These are phyloP conservation scores for Phyllopteryx taeniolatus DNA, from an alignment of 2,113 vertebrate species.

Conservation along the genomic window DNA sequence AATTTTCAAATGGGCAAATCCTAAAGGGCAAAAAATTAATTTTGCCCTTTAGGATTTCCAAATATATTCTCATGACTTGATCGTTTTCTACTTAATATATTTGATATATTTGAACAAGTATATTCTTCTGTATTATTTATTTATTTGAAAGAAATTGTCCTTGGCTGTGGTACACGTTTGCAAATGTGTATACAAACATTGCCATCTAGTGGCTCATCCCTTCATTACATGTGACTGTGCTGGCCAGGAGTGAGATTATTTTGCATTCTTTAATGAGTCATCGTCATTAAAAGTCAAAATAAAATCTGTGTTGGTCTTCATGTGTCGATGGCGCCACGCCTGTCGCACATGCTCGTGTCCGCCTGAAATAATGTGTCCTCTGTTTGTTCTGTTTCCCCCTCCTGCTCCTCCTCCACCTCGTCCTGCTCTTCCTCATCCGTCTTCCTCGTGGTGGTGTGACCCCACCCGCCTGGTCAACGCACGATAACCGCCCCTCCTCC, in stretches of 20 bases:
- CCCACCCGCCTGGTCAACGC: neutral
- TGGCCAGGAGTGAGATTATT: conserved; percentile 21
- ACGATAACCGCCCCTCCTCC: conserved; percentile 40
- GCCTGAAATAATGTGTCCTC: conserved; percentile 71
- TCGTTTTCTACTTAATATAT: no score
- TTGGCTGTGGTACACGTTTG: neutral
- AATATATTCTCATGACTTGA: no score
- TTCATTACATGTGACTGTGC: conserved; percentile 33
- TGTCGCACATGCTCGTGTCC: conserved; percentile 68
- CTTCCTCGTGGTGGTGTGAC: neutral
- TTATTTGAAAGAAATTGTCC: no score
- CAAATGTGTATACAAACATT: conserved; percentile 28
- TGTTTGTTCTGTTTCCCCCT: conserved; percentile 55
- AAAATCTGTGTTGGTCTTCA: conserved; percentile 39
- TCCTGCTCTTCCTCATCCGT: conserved; percentile 60
- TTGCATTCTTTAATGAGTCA: conserved; percentile 46
- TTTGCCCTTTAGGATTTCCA: no score
- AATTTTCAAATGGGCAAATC: no score
- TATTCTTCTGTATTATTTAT: no score
- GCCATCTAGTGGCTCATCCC: conserved; percentile 48
- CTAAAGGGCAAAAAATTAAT: no score
- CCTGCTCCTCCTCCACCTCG: conserved; percentile 35
- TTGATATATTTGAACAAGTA: no score
- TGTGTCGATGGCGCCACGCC: conserved; percentile 46
- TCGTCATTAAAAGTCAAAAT: conserved; percentile 61